These are phyloP conservation scores for Epinotia bilunana DNA, from an alignment of 2,888 invertebrate genomes.

Conservation along the genomic window DNA sequence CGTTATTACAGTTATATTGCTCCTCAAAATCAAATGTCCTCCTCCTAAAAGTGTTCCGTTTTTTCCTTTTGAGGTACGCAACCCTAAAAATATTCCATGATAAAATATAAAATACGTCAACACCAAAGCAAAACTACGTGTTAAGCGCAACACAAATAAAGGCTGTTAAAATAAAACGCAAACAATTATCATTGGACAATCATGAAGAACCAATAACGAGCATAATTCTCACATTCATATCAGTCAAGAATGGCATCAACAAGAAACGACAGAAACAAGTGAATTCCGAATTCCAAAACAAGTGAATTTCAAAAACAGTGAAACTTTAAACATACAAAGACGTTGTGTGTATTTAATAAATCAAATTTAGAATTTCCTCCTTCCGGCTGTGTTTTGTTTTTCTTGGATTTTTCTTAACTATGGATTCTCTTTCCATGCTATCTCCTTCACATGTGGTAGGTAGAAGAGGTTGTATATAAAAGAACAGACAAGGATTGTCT, in stretches of 20 bases:
- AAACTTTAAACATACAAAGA: background rate
- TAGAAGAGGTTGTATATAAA: conserved; percentile 83
- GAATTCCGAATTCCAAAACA: background rate
- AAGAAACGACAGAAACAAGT: conserved; percentile 2
- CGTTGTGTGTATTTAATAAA: conserved; percentile 18
- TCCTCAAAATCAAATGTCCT: no score
- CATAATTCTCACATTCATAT: background rate
- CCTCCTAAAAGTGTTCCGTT: no score
- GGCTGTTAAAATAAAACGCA: conserved; percentile 7
- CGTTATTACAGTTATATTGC: no score
- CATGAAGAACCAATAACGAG: conserved; percentile 29
- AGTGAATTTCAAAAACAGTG: conserved; percentile 10
- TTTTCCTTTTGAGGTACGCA: no score
- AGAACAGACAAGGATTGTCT: conserved; percentile 62
- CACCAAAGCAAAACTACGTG: background rate
- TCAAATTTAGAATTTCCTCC: conserved; percentile 49
- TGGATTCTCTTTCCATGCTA: conserved; percentile 83
- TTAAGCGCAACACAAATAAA: conserved; percentile 26
- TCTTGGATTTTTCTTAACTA: conserved; percentile 68
- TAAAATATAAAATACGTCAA: conserved; percentile 1
- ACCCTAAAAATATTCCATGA: conserved; percentile 11
- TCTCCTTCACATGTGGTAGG: conserved; percentile 84
- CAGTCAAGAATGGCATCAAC: conserved; percentile 8
- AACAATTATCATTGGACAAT: conserved; percentile 41
- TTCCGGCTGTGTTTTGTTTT: conserved; percentile 55